Evolutionary conservation across 2,797 vertebrate species (phyloP).

Genomic region (Epinephelus awoara): DNA sequence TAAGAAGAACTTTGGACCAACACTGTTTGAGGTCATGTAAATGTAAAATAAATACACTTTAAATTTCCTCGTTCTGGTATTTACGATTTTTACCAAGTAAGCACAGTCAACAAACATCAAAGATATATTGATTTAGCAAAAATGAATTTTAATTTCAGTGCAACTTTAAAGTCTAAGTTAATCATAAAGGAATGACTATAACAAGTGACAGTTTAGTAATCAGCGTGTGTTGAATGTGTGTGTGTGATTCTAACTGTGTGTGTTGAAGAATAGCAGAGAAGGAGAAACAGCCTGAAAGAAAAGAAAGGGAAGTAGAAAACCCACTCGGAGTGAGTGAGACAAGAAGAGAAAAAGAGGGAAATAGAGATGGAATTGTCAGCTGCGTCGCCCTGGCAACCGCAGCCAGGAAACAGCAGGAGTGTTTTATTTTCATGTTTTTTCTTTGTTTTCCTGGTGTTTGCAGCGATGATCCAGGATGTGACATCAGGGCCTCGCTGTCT

Average conservation of each 20-base stretch:
- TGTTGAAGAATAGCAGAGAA: conserved; percentile 3
- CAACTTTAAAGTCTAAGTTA: not conserved
- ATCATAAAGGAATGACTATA: not conserved
- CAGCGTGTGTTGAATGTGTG: not conserved
- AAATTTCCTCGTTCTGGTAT: not conserved
- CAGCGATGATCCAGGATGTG: conserved; percentile 51
- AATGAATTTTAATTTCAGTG: not conserved
- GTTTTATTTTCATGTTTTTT: conserved; percentile 33
- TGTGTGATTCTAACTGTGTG: not conserved
- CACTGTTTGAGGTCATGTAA: too few relatives aligned
- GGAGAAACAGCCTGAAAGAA: not conserved
- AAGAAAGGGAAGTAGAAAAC: not conserved
- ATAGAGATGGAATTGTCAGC: conserved; percentile 43
- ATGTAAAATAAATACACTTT: not conserved
- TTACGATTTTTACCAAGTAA: too few relatives aligned
- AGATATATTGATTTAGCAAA: not conserved
- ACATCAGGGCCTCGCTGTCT: conserved; percentile 39
- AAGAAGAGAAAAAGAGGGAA: not conserved
- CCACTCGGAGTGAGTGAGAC: not conserved
- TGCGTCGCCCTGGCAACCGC: conserved; percentile 60
- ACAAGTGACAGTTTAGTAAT: not conserved
- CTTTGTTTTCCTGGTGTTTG: conserved; percentile 35
- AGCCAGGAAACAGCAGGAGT: conserved; percentile 55
- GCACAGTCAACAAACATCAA: too few relatives aligned
- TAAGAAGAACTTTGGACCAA: too few relatives aligned